Evolutionary conservation across 2,888 invertebrate species (phyloP).

Genomic region (Volucella inanis): DNA sequence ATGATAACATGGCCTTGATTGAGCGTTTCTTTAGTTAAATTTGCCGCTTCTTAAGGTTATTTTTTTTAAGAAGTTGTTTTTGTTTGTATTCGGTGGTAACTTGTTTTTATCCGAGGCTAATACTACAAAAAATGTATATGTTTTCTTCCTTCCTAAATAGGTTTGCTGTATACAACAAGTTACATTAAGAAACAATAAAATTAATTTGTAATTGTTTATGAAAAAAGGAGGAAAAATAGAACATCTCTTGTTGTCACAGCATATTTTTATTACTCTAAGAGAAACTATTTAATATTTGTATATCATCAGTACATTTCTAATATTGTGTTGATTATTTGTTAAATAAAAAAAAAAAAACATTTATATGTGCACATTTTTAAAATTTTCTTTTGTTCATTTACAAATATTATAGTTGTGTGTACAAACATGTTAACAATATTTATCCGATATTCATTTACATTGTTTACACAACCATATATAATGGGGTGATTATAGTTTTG

Average conservation of each 20-base stretch:
- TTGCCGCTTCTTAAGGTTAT: too few relatives aligned
- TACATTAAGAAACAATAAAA: too few relatives aligned
- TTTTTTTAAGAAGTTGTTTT: too few relatives aligned
- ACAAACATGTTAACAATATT: constrained; percentile 7
- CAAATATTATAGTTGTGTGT: constrained; percentile 1
- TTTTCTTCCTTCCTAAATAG: too few relatives aligned
- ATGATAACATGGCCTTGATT: too few relatives aligned
- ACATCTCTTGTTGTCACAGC: constrained; percentile 24
- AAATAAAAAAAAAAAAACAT: constrained; percentile 9
- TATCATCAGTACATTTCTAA: constrained; percentile 33
- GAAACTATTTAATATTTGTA: constrained; percentile 22
- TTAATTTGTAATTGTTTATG: too few relatives aligned
- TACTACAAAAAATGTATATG: too few relatives aligned
- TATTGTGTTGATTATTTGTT: constrained; percentile 20
- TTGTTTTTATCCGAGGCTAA: too few relatives aligned
- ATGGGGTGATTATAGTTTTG: constrained; percentile 3
- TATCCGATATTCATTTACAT: neutral
- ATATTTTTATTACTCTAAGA: constrained; percentile 25
- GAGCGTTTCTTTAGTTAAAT: too few relatives aligned
- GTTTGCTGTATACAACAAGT: too few relatives aligned
- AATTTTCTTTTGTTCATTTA: constrained; percentile 13
- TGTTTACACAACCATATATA: neutral
- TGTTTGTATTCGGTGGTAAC: too few relatives aligned
- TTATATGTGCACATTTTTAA: constrained; percentile 16
- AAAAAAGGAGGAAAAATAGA: too few relatives aligned